Conservation (phyloP, 2,113 vertebrate species). For the Hemichromis elongatus region DNA sequence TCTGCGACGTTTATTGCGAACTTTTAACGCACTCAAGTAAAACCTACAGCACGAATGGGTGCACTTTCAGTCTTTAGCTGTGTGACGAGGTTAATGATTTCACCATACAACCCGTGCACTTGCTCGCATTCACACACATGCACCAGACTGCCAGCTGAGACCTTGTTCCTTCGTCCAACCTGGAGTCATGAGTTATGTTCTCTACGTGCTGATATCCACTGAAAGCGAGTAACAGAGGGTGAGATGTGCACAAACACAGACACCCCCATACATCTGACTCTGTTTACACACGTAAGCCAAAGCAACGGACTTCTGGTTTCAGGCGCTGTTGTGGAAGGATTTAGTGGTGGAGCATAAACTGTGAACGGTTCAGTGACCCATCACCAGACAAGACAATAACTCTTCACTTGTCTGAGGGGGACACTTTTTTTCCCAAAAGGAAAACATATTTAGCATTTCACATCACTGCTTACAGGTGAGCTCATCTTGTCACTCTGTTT, state of each 20-base stretch:
- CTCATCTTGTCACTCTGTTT: background rate
- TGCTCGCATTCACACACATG: background rate
- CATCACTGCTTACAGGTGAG: background rate
- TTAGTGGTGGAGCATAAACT: slow-evolving; percentile 40
- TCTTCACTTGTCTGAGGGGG: background rate
- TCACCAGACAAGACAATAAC: slow-evolving; percentile 11
- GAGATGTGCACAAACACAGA: background rate
- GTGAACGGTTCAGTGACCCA: slow-evolving; percentile 33
- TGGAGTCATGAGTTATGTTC: slow-evolving; percentile 15
- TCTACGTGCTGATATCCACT: slow-evolving; percentile 7
- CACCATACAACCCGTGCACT: background rate
- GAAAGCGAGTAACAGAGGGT: background rate
- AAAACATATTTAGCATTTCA: background rate
- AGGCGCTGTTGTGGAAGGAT: slow-evolving; percentile 36
- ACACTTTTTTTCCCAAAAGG: background rate
- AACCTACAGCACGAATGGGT: background rate
- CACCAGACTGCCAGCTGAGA: background rate
- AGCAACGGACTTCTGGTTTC: slow-evolving; percentile 48
- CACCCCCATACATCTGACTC: slow-evolving; percentile 9
- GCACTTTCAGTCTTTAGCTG: background rate
- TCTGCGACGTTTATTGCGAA: background rate
- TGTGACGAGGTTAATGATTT: slow-evolving; percentile 16
- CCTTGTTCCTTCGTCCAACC: slow-evolving; percentile 3
- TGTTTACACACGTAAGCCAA: slow-evolving; percentile 43
- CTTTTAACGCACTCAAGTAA: background rate